Evolutionary conservation across 2,797 vertebrate species (phyloP).

Genomic region (Protonibea diacanthus): DNA sequence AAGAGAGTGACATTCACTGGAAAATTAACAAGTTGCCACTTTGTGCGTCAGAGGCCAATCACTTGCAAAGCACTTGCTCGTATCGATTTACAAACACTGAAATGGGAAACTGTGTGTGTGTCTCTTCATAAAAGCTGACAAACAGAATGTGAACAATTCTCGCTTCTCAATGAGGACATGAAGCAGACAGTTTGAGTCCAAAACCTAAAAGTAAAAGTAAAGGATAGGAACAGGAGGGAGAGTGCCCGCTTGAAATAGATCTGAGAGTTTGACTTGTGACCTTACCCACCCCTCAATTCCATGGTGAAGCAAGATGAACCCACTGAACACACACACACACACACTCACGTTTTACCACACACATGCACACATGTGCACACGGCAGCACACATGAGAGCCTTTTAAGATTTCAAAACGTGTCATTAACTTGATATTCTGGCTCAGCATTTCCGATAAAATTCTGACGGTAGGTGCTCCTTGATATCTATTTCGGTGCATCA

Average conservation of each 20-base stretch:
- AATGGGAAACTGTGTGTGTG: slow-evolving; percentile 12
- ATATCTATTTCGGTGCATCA: background rate
- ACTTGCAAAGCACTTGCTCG: background rate
- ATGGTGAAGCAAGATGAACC: slow-evolving; percentile 38
- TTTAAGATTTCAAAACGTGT: background rate
- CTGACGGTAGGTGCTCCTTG: no score
- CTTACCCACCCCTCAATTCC: slow-evolving; percentile 46
- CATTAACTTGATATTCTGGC: background rate
- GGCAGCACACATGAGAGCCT: background rate
- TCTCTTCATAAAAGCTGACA: background rate
- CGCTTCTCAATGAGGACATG: background rate
- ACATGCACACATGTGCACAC: slow-evolving; percentile 30
- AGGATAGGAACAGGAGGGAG: slow-evolving; percentile 40
- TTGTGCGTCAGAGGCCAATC: slow-evolving; percentile 11
- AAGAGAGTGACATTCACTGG: background rate
- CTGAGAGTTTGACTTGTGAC: slow-evolving; percentile 54
- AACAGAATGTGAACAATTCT: background rate
- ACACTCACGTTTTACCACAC: slow-evolving; percentile 32
- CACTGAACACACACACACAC: slow-evolving; percentile 22
- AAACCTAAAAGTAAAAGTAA: slow-evolving; percentile 37
- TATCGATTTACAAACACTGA: slow-evolving; percentile 3
- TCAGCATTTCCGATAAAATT: background rate
- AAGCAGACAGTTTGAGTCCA: slow-evolving; percentile 7
- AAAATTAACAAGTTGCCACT: slow-evolving; percentile 10
- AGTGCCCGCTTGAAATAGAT: slow-evolving; percentile 57